These are phyloP conservation scores for Poecilia picta DNA, from an alignment of 2,797 vertebrate species.

Conservation along the genomic window DNA sequence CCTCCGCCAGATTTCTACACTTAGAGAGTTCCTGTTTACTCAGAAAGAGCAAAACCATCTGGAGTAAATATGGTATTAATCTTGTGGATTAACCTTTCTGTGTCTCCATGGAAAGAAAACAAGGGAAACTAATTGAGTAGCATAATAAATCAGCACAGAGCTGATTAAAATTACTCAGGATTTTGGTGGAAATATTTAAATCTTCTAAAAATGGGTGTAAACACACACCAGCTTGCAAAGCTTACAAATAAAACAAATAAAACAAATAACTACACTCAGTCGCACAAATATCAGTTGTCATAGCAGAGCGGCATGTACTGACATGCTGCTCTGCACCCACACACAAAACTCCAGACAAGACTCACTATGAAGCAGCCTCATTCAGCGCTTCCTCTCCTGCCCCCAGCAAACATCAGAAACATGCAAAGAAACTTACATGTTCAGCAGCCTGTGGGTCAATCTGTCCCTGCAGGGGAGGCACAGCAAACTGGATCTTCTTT, in stretches of 20 bases:
- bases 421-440: constrained; percentile 85
- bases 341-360: constrained; percentile 48
- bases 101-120: constrained; percentile 7
- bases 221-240: neutral
- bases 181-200: neutral
- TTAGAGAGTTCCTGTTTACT: neutral
- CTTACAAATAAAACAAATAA: neutral
- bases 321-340: constrained; percentile 49
- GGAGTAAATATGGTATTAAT: neutral
- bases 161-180: neutral
- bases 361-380: constrained; percentile 34
- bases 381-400: constrained; percentile 30
- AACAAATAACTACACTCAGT: neutral
- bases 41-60: neutral
- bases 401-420: constrained; percentile 1
- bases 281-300: constrained; percentile 23
- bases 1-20: neutral
- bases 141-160: neutral
- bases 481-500: constrained; percentile 95
- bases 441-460: constrained; percentile 94
- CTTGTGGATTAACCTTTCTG: neutral
- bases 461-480: constrained; percentile 90
- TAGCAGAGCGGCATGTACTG: no score
- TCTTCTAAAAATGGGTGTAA: neutral
- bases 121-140: neutral